These are phyloP conservation scores for Athene noctua DNA, from an alignment of 2,113 vertebrate genomes.

Conservation along the genomic window DNA sequence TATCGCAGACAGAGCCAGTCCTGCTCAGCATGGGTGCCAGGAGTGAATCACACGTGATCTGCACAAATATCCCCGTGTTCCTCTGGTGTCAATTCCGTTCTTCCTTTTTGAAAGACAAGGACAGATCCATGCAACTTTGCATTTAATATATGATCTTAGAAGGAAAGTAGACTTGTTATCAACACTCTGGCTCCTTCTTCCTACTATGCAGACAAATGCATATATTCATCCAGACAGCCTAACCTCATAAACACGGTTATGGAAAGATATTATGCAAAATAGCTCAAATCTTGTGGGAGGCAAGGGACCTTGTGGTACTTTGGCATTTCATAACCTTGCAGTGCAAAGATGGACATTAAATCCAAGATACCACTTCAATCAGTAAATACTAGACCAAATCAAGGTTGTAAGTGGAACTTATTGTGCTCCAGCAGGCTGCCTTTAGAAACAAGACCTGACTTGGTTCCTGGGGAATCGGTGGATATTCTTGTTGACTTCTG, in stretches of 20 bases:
- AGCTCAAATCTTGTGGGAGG: neutral
- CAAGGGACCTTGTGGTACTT: neutral
- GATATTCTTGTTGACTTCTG: neutral
- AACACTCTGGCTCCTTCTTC: neutral
- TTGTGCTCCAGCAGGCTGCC: neutral
- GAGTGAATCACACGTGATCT: neutral
- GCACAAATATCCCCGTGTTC: neutral
- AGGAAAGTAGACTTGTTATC: neutral
- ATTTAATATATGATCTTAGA: neutral
- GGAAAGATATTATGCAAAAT: neutral
- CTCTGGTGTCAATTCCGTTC: neutral
- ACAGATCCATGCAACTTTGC: neutral
- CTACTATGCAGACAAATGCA: neutral
- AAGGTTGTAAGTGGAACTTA: neutral
- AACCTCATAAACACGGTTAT: neutral
- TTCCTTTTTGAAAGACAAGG: neutral
- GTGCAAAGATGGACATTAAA: neutral
- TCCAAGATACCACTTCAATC: neutral
- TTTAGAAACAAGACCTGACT: neutral
- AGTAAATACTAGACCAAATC: neutral
- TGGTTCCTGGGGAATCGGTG: neutral
- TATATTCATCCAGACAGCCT: neutral
- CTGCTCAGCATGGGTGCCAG: neutral
- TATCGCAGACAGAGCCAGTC: neutral
- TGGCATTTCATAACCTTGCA: neutral